Base-by-base conservation (phyloP, 2,888 invertebrate genomes). In the Lordiphosa andalusiaca region DNA sequence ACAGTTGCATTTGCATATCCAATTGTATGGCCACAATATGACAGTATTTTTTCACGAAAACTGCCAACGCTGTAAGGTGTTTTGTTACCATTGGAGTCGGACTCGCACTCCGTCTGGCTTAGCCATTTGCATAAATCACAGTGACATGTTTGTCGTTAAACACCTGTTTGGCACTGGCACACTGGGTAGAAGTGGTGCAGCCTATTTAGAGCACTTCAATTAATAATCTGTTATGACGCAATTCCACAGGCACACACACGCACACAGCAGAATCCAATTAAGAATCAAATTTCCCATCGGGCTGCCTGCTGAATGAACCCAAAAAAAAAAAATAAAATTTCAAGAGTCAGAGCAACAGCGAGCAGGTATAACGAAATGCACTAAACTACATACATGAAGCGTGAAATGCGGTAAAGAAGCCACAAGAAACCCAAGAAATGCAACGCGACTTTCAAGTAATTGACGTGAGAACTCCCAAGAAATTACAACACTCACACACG, bases 91-190 rank as follows among this genome's bases (percentile, higher is more conserved):
- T 47, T 47, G 47, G 36, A 13, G 16, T 52, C 35, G 40, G 9
- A 25, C 12, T 30, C 21, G 13, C 3, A 30, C 23, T 35, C 13
- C 12, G 33, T 48, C 40, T 54, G 47, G 57, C 42, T 71, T 65
- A 57, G 71, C 73, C 65, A 73, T 73, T 73, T 73, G 66, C 71
- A 73, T 73, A 73, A 71, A 73, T 73, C 73, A 66, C 64, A 49
- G 62, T 54, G 67, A 68, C 72, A 73, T 71, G 70, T 68, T 73
- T 65, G 61, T 71, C 72, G 71, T 72, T 71, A 71, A 71, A 71
- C 72, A 71, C 72, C 72, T 71, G 72, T 71, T 65, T 57, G 51
- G 35, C 47, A 47, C 33, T 47, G 33, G 47, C 33, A 19, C 30
- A 30, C 30, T 30, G 30, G 42, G 30, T 16, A 42, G 13, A 42